A percentile compares a stretch with the other conserved stretches of the same genome.
These are phyloP conservation scores for Nemurella pictetii DNA, from an alignment of 2,888 invertebrate genomes.

Conservation along the genomic window DNA sequence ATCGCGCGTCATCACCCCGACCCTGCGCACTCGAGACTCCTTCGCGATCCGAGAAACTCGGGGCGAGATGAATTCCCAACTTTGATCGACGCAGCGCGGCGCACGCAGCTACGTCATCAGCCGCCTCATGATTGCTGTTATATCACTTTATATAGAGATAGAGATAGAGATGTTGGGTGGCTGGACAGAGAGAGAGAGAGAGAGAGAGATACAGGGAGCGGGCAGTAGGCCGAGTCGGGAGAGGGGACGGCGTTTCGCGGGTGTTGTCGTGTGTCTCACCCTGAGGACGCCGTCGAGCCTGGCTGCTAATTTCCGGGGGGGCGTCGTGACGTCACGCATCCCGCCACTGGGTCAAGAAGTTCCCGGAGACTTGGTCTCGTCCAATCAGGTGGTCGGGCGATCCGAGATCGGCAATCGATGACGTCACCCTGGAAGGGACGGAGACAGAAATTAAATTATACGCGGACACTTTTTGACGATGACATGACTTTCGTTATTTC, in stretches of 20 bases:
- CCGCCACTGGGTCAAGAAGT: not conserved
- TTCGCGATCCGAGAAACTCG: not conserved
- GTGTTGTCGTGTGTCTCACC: not conserved
- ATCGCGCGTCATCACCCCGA: not conserved
- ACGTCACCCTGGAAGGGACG: not conserved
- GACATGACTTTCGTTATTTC: not conserved
- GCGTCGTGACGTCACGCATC: no score
- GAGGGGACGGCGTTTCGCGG: not conserved
- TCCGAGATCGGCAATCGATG: not conserved
- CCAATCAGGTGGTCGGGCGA: not conserved
- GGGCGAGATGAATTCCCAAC: not conserved
- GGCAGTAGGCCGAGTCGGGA: not conserved
- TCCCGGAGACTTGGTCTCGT: not conserved
- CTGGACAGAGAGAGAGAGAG: no score
- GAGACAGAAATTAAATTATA: not conserved
- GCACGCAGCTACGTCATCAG: not conserved
- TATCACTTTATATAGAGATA: no score
- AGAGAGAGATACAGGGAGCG: not conserved
- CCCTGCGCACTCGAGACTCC: not conserved
- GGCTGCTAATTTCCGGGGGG: no score
- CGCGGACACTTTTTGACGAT: not conserved
- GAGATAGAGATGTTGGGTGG: no score
- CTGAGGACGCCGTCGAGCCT: not conserved
- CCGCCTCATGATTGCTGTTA: not conserved
- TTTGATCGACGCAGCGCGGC: not conserved